phyloP scores from a whole-genome alignment of 2,113 vertebrate species.

The Halichoeres trimaculatus region DNA sequence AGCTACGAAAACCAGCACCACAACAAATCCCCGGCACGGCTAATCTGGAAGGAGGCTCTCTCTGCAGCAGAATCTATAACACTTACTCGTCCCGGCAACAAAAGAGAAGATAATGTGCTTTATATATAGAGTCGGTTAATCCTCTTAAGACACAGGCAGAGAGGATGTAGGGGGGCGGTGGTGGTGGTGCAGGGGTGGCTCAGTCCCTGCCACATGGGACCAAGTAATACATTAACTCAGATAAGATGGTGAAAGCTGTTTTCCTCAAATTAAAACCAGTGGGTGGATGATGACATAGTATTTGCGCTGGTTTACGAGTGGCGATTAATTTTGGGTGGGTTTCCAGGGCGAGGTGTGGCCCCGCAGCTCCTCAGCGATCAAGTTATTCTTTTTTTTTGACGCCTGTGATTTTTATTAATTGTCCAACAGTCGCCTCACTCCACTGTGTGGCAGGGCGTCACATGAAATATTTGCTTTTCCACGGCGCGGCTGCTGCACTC shows the following conservation, averaged over 20 bases:
- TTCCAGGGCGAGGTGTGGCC: slow-evolving; percentile 1
- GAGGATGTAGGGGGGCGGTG: slow-evolving; percentile 44
- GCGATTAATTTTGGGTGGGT: slow-evolving; percentile 53
- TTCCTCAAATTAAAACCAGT: slow-evolving; percentile 68
- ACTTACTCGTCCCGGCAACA: slow-evolving; percentile 68
- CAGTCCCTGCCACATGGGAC: slow-evolving; percentile 54
- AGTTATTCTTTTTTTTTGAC: slow-evolving; percentile 19
- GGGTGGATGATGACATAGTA: slow-evolving; percentile 56
- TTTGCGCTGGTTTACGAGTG: slow-evolving; percentile 45
- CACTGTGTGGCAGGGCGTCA: not conserved
- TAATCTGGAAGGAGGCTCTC: slow-evolving; percentile 59
- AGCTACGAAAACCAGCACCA: slow-evolving; percentile 5
- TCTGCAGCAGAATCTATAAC: slow-evolving; percentile 64
- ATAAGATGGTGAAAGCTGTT: slow-evolving; percentile 70
- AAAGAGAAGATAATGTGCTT: slow-evolving; percentile 79
- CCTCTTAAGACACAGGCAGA: slow-evolving; percentile 75
- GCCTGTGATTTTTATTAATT: slow-evolving; percentile 46
- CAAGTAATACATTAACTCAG: slow-evolving; percentile 67
- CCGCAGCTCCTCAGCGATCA: slow-evolving; percentile 15
- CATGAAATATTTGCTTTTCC: slow-evolving; percentile 55
- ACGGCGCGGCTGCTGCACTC: not conserved
- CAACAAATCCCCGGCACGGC: slow-evolving; percentile 29
- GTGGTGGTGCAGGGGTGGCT: not conserved
- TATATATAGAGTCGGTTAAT: slow-evolving; percentile 77
- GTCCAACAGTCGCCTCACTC: slow-evolving; percentile 31